Evolutionary conservation across 2,888 invertebrate genomes (phyloP).

Genomic region (Cybosia mesomella): DNA sequence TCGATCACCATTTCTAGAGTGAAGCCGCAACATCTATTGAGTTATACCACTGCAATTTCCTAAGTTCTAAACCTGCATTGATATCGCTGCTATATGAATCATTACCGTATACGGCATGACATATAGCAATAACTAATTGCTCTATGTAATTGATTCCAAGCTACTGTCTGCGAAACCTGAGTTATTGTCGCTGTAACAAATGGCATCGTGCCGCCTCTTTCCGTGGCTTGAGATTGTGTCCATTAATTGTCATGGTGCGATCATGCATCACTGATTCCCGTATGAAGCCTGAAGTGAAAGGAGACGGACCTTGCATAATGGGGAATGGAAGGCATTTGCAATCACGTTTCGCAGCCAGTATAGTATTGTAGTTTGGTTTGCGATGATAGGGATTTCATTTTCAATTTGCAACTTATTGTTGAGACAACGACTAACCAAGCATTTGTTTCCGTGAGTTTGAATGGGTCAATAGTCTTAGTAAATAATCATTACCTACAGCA

Average conservation of each 20-base stretch:
- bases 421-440: not conserved
- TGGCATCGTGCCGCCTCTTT: conserved; percentile 42
- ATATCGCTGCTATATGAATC: conserved; percentile 37
- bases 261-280: conserved; percentile 59
- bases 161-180: conserved; percentile 49
- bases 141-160: conserved; percentile 44
- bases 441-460: not conserved
- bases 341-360: conserved; percentile 26
- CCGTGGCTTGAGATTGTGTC: conserved; percentile 10
- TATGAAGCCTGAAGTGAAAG: conserved; percentile 46
- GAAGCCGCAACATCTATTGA: not conserved
- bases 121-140: conserved; percentile 45
- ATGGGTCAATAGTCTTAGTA: not conserved
- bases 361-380: conserved; percentile 34
- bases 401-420: not conserved
- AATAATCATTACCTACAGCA: too few species aligned
- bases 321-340: conserved; percentile 32
- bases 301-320: conserved; percentile 35
- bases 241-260: conserved; percentile 32
- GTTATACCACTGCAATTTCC: conserved; percentile 3
- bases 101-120: conserved; percentile 38
- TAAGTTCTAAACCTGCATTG: conserved; percentile 25
- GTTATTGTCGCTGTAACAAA: conserved; percentile 49
- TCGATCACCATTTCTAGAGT: not conserved
- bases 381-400: conserved; percentile 24